Evolutionary conservation across 2,113 vertebrate species (phyloP).

Genomic region (Hydrochoerus hydrochaeris): DNA sequence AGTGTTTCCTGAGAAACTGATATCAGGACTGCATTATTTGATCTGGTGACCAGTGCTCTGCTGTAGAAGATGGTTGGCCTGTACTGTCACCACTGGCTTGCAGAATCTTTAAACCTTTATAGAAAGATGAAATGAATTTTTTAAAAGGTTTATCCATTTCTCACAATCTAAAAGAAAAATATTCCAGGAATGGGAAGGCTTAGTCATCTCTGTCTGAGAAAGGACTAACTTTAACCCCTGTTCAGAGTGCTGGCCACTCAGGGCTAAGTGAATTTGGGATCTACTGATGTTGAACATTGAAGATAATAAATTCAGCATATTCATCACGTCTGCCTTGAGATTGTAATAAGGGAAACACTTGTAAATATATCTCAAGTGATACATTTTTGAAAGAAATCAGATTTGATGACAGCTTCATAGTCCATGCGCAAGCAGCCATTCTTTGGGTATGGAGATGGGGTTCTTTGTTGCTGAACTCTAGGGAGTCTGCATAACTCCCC

Average conservation of each 20-base stretch:
- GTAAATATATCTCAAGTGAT: background rate
- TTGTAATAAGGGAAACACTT: background rate
- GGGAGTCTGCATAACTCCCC: background rate
- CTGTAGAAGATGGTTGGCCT: slow-evolving; percentile 67
- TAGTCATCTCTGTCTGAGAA: background rate
- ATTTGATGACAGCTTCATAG: background rate
- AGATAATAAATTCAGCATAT: background rate
- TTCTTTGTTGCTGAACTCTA: background rate
- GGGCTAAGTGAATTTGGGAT: background rate
- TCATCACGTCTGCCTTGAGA: background rate
- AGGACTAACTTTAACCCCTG: slow-evolving; percentile 9
- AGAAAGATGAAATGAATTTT: slow-evolving; percentile 80
- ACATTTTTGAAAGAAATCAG: background rate
- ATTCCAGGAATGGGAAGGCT: slow-evolving; percentile 68
- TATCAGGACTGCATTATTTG: slow-evolving; percentile 69
- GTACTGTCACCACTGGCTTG: slow-evolving; percentile 71
- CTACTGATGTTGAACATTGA: background rate
- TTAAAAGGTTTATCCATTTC: slow-evolving; percentile 68
- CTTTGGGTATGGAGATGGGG: background rate
- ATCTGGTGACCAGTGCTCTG: slow-evolving; percentile 67
- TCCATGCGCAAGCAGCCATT: background rate
- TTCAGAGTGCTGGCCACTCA: slow-evolving; percentile 55
- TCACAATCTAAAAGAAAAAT: slow-evolving; percentile 83
- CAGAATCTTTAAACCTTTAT: slow-evolving; percentile 76
- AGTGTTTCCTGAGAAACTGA: slow-evolving; percentile 77